Base-by-base conservation (phyloP, 2,113 vertebrate genomes). In the Planiliza haematocheilus region DNA sequence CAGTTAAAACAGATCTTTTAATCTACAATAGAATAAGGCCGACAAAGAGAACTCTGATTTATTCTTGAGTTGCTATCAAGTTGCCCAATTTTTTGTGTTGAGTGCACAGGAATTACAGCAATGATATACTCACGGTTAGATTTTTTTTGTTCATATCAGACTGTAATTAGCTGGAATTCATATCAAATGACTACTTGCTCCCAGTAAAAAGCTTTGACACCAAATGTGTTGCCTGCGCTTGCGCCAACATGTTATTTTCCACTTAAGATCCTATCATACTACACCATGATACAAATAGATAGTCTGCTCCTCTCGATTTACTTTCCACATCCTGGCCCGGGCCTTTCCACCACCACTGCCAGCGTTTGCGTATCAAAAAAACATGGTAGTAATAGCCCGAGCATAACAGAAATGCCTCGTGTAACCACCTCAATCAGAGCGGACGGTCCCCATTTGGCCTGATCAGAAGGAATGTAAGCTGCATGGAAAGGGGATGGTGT, bases 51-150 rank as follows among this genome's bases (percentile, higher is more conserved):
- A 43, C n/a, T 20, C 7, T 11, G 30, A 55, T 72, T 52, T 39
- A 72, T 55, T 65, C 21, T 50, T 66, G 11, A 70, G 39, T 17
- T 4, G 7, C 30, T 69, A 63, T 68, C 11, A 59, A 0, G n/a
- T 45, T 70, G 17, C 64, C 12, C 17, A 17, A 30, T 71, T 3
- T 46, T 67, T 51, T 20, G 36, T 48, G 16, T n/a, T 45, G 57
- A 37, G 20, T 39, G n/a, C n/a, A n/a, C n/a, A n/a, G 20, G 3
- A 62, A 37, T 59, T 52, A 37, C 34, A 49, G 20, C 45, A 13
- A 21, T 34, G 38, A 57, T 48, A 37, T 75, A n/a, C 18, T 52
- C 46, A 20, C 18, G 17, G 21, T 16, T 50, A 7, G 13, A 14
- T 46, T 43, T 41, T 36, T 56, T 20, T 24, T 37, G 0, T 12